Evolutionary conservation across 1,140 invertebrate genomes (phyloP).

Genomic region (Bombus cullumanus): DNA sequence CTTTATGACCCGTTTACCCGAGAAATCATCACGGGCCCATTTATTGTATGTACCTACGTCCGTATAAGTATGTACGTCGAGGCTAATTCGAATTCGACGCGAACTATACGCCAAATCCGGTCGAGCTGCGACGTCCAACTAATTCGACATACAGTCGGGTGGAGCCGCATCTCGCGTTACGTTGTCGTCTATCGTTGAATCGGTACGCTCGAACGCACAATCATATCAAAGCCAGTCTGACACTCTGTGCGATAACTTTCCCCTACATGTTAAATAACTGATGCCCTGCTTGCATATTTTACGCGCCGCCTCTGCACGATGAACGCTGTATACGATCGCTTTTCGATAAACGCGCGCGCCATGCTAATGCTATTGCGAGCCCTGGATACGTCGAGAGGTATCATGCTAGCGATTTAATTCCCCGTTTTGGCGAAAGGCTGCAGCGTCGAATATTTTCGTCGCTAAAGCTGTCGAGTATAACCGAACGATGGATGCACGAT

Average conservation of each 20-base stretch:
- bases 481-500: background rate
- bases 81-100: conserved; percentile 30
- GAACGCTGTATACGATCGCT: background rate
- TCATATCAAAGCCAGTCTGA: conserved; percentile 44
- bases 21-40: conserved; percentile 34
- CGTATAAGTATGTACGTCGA: background rate
- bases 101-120: conserved; percentile 22
- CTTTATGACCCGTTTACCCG: conserved; percentile 32
- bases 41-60: conserved; percentile 25
- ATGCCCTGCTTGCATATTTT: conserved; percentile 31
- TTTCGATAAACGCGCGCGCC: conserved; percentile 9
- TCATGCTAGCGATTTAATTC: conserved; percentile 21
- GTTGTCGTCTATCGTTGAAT: conserved; percentile 12
- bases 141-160: conserved; percentile 43
- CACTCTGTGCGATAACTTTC: conserved; percentile 13
- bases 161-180: conserved; percentile 36
- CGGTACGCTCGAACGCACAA: conserved; percentile 30
- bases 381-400: background rate
- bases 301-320: background rate
- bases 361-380: background rate
- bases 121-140: conserved; percentile 26
- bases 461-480: background rate
- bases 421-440: background rate
- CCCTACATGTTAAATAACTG: conserved; percentile 21
- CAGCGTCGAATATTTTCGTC: background rate